phyloP scores from a whole-genome alignment of 2,797 vertebrate species.

The Pteronotus mesoamericanus region DNA sequence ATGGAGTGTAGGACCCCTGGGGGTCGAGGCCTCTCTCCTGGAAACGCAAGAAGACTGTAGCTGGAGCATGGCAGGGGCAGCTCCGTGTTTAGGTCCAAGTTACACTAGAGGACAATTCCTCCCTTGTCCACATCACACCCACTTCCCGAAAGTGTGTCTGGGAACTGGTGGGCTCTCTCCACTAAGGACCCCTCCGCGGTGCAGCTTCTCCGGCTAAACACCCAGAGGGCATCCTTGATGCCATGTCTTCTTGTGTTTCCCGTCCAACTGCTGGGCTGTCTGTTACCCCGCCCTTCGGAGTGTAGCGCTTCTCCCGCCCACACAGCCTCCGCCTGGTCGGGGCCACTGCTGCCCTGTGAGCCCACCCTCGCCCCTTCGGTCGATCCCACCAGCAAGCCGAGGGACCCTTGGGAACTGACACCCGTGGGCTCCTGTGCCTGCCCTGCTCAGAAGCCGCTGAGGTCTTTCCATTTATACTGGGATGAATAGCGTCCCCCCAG shows the following conservation, averaged over 20 bases:
- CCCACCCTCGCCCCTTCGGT: rapidly evolving
- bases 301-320: not conserved
- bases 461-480: not conserved
- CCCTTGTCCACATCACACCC: rapidly evolving
- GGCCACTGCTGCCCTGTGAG: not conserved
- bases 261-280: rapidly evolving
- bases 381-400: rapidly evolving
- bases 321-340: rapidly evolving
- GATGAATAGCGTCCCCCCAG: not conserved
- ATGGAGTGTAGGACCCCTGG: rapidly evolving
- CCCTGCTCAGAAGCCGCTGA: not conserved
- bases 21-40: not conserved
- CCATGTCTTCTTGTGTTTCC: not conserved
- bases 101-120: rapidly evolving
- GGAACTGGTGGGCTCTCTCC: not conserved
- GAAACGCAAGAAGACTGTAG: not conserved
- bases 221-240: not conserved
- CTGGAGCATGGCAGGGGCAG: rapidly evolving
- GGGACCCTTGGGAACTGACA: not conserved
- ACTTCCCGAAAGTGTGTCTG: rapidly evolving
- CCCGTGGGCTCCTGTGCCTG: rapidly evolving
- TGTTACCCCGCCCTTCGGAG: not conserved
- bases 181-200: rapidly evolving
- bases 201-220: not conserved
- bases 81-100: not conserved